Conservation (phyloP, 2,888 invertebrate genomes). For the Hoplodrina blanda region DNA sequence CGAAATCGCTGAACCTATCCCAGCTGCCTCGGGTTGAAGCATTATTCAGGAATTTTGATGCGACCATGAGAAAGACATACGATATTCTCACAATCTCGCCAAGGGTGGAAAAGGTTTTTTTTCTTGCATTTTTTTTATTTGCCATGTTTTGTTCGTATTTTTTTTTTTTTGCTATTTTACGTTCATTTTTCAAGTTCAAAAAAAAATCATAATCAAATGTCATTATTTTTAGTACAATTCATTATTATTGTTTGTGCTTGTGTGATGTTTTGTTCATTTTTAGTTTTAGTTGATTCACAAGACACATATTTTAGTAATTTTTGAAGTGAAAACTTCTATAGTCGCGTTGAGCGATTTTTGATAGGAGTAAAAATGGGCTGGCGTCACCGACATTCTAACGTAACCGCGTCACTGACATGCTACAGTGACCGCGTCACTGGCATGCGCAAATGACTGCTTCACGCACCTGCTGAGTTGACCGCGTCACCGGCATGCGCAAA, state of each 20-base stretch:
- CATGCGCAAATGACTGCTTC: too few species aligned
- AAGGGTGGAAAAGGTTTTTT: slow-evolving; percentile 83
- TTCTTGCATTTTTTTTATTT: slow-evolving; percentile 60
- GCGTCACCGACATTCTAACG: too few species aligned
- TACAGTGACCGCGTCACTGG: too few species aligned
- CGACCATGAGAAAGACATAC: slow-evolving; percentile 82
- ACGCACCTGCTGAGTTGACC: too few species aligned
- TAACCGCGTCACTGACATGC: too few species aligned
- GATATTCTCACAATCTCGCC: slow-evolving; percentile 86
- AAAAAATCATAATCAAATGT: neutral
- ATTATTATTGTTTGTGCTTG: slow-evolving; percentile 32
- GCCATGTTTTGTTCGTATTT: slow-evolving; percentile 16
- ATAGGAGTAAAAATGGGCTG: too few species aligned
- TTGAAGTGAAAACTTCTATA: neutral
- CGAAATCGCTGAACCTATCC: slow-evolving; percentile 88
- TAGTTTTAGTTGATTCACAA: neutral
- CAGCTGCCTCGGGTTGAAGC: slow-evolving; percentile 87
- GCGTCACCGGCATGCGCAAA: too few species aligned
- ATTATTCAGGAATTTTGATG: slow-evolving; percentile 85
- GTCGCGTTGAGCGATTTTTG: too few species aligned
- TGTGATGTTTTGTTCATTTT: slow-evolving; percentile 29
- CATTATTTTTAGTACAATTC: slow-evolving; percentile 10
- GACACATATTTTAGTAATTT: neutral
- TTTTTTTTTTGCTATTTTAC: slow-evolving; percentile 43
- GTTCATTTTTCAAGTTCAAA: neutral